Evolutionary conservation across 2,113 vertebrate species (phyloP).

Genomic region (Alces alces): DNA sequence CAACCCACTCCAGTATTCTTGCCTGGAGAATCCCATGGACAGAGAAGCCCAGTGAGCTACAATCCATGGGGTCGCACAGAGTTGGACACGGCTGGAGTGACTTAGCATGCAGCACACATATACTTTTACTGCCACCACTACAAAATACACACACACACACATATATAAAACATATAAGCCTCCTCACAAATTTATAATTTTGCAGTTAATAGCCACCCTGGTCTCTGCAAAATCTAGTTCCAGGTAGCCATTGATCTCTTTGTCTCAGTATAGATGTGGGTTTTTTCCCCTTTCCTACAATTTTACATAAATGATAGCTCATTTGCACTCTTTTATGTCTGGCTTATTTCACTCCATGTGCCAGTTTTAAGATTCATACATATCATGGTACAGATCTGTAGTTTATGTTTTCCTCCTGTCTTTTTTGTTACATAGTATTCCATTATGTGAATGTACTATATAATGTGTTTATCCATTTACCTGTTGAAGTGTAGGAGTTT

Average conservation of each 20-base stretch:
- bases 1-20: not conserved
- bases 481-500: not conserved
- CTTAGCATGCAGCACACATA: not conserved
- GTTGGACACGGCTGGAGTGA: not conserved
- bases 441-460: not conserved
- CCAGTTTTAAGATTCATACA: not conserved
- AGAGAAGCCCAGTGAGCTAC: not conserved
- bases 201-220: not conserved
- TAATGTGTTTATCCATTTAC: not conserved
- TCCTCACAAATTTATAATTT: not conserved
- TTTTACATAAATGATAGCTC: not conserved
- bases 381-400: not conserved
- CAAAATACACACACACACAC: too few species aligned
- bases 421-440: not conserved
- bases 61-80: fast-evolving
- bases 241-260: not conserved
- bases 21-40: not conserved
- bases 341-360: not conserved
- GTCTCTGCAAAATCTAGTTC: too few species aligned
- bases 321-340: not conserved
- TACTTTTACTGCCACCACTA: not conserved
- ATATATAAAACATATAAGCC: not conserved
- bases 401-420: not conserved
- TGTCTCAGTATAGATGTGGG: not conserved
- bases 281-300: not conserved